Evolutionary conservation across 2,888 invertebrate genomes (phyloP), one percentile per base, ranked within the genome.

Genomic region (Chymomyza amoena): DNA sequence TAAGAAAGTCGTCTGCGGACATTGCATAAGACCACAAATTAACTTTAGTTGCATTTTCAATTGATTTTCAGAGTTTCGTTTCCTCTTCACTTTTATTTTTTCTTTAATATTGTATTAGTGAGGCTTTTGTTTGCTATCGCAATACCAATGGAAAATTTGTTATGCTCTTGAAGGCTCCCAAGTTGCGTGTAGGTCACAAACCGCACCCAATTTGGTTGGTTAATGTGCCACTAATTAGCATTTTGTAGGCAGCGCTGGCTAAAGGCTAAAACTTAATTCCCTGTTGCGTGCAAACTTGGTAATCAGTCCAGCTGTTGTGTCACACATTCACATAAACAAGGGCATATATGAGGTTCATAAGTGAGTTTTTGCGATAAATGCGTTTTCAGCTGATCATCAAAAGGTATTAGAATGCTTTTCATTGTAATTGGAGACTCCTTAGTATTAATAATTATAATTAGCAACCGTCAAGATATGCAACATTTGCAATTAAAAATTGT

Each of bases 201-300:
- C 73, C 81, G 87, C 87, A 75, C 87, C 83, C 68, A 72, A 61
- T 66, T 69, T 39, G 39, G 39, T 45, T 64, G 61, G 87, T 78
- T 76, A 85, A 82, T 85, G 78, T 75, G 75, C 66, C 71, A 64
- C 80, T 83, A 83, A 83, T 83, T 83, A 83, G 73, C 69, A 67
- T 45, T 10, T 45, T 45, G 39, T 45, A 67, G 52, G 54, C 57
- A 54, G 56, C 56, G 65, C 65, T 64, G 67, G 76, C 72, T 54
- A 10, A 68, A 68, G 56, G 57, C 59, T 62, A 54, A 20, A 13
- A 13, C 39, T 7, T 45, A 45, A 45, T 45, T 2, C 39, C 39
- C 39, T 45, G 13, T 45, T 45, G 39, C 39, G 39, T 45, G 39
- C 39, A 45, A 45, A 45, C 39, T 45, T 10, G 4, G 39, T 45